Base-by-base conservation (phyloP, 2,797 vertebrate species). In the Taenioides sp. region DNA sequence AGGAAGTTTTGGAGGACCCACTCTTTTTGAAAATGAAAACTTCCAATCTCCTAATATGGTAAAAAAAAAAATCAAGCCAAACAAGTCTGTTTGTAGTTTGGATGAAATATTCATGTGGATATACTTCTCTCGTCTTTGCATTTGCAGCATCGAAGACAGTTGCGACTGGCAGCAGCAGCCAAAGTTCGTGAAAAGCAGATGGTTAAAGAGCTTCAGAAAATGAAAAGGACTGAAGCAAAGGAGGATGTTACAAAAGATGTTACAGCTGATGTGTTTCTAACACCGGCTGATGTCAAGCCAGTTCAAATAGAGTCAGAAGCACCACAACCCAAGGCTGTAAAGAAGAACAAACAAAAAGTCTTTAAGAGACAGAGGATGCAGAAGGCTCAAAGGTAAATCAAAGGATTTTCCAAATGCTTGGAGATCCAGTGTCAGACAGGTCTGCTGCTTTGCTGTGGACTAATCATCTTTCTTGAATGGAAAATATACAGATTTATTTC, bases 1-100 rank as follows among this genome's bases (percentile, higher is more conserved):
- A 77, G 97, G 97, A 55, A 99, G 98, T 78, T 99, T 99, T 82
- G 97, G 98, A 69, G 97, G 98, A 49, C 95, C 95, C 4, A 99
- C 98, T 1, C 92, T 99, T 0, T 97, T 93, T 78, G 96, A 98
- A 91, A 99, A 99, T 86, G 93, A 95, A 47, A 77, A 93, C 68
- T 99, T 97, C 82, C 88, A 90, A 84, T 98, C 97, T 59, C 98
- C 98, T 14, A 99, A 99, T 84, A 94, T 91, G 96, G 98, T 99
- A 94, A 92, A 40, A 61, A 58, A 43, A 43, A 47, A 16, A 47
- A 47, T 14, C 12, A 43, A 7, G 10, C 18, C 31, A 28, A 43
- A 12, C 5, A 63, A 40, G 12, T 40, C 9, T 10, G 16, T 60
- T 18, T 11, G 7, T 60, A 9, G 1, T 43, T 23, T 47, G 11